Conservation (phyloP, 2,113 vertebrate genomes). For the Dryoscopus gambensis region DNA sequence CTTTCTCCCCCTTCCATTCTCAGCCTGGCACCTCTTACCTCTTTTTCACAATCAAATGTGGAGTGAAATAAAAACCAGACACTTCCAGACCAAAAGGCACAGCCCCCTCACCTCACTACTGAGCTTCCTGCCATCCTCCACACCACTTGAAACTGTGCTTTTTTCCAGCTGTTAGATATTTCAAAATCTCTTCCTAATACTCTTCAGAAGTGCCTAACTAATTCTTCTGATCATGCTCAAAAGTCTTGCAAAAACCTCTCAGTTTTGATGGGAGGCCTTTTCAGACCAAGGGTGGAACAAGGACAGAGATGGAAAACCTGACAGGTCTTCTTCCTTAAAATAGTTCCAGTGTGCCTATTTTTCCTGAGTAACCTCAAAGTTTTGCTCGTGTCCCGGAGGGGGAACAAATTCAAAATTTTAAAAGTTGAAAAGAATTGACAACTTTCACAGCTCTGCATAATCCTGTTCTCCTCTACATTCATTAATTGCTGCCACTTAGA, state of each 20-base stretch:
- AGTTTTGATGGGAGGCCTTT: not conserved
- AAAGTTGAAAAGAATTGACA: not conserved
- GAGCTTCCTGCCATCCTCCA: not conserved
- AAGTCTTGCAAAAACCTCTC: not conserved
- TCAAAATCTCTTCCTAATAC: not conserved
- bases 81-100: not conserved
- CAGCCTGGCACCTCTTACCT: not conserved
- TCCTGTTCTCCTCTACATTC: not conserved
- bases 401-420: not conserved
- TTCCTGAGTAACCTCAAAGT: not conserved
- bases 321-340: not conserved
- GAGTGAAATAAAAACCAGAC: not conserved
- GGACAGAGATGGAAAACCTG: not conserved
- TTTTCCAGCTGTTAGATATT: not conserved
- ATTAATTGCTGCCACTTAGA: not conserved
- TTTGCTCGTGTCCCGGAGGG: not conserved
- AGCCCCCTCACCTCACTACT: fast-evolving
- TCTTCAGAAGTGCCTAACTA: not conserved
- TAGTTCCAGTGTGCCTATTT: not conserved
- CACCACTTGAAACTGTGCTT: not conserved
- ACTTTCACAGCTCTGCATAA: not conserved
- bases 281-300: not conserved
- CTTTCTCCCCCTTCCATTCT: not conserved
- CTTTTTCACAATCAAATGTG: not conserved
- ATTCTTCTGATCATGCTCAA: not conserved